Evolutionary conservation across 1,140 invertebrate genomes (phyloP).

Genomic region (Gryllus bimaculatus): DNA sequence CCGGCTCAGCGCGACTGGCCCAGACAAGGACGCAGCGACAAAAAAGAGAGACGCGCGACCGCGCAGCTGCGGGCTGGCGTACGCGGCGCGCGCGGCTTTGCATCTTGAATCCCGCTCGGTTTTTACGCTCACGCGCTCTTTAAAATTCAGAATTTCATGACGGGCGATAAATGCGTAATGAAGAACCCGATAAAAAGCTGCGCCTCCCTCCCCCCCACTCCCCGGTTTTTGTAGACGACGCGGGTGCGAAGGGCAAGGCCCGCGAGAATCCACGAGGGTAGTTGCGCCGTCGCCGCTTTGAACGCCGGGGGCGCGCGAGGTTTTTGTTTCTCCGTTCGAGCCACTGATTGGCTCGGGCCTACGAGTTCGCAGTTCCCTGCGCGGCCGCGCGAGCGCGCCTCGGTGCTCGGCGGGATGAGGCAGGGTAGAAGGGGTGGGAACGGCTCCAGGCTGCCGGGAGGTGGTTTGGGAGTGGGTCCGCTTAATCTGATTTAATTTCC

Average conservation of each 20-base stretch:
- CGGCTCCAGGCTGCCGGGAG: background rate
- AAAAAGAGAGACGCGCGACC: too few species aligned
- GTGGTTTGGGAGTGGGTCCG: background rate
- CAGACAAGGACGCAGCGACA: too few species aligned
- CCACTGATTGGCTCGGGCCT: background rate
- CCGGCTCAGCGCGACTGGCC: too few species aligned
- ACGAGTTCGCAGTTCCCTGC: background rate
- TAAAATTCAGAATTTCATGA: slow-evolving; percentile 2
- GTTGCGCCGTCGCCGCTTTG: background rate
- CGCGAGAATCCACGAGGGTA: too few species aligned
- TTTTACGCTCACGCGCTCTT: background rate
- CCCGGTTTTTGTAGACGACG: too few species aligned
- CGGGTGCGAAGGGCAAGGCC: too few species aligned
- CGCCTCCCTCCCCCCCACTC: too few species aligned
- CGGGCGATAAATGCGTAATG: background rate
- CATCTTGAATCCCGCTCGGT: background rate
- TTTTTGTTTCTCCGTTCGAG: background rate
- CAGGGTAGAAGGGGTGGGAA: background rate
- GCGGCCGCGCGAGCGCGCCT: background rate
- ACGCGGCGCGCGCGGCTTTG: background rate
- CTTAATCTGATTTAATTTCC: background rate
- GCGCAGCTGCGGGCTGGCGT: too few species aligned
- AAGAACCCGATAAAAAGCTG: background rate
- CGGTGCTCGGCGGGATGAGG: too few species aligned
- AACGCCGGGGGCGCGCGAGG: background rate